Evolutionary conservation across 2,797 vertebrate genomes (phyloP).

Genomic region (Psittacula echo): DNA sequence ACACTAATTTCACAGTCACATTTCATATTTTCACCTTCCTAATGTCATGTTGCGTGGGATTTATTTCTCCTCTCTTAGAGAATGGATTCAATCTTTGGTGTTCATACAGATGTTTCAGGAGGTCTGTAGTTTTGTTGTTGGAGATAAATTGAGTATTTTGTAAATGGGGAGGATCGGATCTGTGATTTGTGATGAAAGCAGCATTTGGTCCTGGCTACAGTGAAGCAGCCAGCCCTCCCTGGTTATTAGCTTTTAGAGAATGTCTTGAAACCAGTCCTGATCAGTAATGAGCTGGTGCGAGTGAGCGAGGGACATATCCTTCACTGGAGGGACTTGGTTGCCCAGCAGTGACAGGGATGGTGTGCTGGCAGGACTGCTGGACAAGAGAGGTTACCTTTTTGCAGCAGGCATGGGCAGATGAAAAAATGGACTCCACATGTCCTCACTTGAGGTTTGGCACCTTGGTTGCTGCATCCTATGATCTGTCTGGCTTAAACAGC

Average conservation of each 20-base stretch:
- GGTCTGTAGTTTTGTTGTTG: not conserved
- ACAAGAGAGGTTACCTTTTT: not conserved
- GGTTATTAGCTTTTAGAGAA: not conserved
- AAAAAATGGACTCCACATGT: accelerated
- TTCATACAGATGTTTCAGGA: not conserved
- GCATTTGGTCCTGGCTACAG: not conserved
- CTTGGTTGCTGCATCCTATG: accelerated
- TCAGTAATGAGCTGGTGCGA: not conserved
- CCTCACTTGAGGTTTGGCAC: not conserved
- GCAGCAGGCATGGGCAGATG: not conserved
- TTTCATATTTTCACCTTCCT: not conserved
- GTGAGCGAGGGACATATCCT: not conserved
- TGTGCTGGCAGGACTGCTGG: not conserved
- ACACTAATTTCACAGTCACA: not conserved
- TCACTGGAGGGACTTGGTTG: not conserved
- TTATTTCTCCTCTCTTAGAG: not conserved
- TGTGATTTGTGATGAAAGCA: not conserved
- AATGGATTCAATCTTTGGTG: not conserved
- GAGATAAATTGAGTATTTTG: not conserved
- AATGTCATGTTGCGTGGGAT: not conserved
- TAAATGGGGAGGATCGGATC: not conserved
- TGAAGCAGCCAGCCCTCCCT: not conserved
- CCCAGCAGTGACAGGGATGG: accelerated
- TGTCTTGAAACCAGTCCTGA: not conserved
- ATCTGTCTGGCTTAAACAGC: not conserved